Evolutionary conservation across 1,140 invertebrate genomes (phyloP).

Genomic region (Drosophila varians): DNA sequence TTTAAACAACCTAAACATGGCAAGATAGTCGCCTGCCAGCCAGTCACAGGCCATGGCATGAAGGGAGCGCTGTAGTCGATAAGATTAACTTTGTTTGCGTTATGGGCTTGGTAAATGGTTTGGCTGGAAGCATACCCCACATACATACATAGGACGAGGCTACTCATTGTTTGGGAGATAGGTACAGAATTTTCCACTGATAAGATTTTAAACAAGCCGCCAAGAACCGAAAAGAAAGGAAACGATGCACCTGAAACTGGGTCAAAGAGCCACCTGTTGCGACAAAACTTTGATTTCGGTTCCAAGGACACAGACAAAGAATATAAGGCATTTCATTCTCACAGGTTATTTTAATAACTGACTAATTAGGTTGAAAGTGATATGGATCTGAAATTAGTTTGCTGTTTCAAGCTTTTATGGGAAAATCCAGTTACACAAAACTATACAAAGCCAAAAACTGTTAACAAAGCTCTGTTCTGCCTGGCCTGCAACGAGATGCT

Average conservation of each 20-base stretch:
- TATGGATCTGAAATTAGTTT: neutral
- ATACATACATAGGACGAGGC: slow-evolving; percentile 11
- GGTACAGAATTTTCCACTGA: slow-evolving; percentile 38
- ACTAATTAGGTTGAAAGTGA: neutral
- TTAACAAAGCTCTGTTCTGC: slow-evolving; percentile 5
- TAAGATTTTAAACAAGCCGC: slow-evolving; percentile 53
- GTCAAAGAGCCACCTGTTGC: slow-evolving; percentile 1
- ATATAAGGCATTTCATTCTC: neutral
- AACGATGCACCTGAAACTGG: slow-evolving; percentile 58
- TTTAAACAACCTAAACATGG: slow-evolving; percentile 7
- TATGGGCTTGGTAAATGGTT: slow-evolving; percentile 31
- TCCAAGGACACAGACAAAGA: neutral
- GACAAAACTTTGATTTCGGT: neutral
- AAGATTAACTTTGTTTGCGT: slow-evolving; percentile 38
- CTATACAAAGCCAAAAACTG: neutral
- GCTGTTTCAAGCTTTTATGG: neutral
- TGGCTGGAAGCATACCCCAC: neutral
- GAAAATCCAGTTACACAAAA: neutral
- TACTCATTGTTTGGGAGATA: slow-evolving; percentile 38
- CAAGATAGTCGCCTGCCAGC: slow-evolving; percentile 2
- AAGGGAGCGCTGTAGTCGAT: slow-evolving; percentile 32
- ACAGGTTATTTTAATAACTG: neutral
- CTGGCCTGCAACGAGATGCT: slow-evolving; percentile 5
- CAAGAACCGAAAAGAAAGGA: slow-evolving; percentile 21
- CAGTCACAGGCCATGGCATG: neutral